Base-by-base conservation (phyloP, 2,888 invertebrate genomes). In the Drosophila neutralis region DNA sequence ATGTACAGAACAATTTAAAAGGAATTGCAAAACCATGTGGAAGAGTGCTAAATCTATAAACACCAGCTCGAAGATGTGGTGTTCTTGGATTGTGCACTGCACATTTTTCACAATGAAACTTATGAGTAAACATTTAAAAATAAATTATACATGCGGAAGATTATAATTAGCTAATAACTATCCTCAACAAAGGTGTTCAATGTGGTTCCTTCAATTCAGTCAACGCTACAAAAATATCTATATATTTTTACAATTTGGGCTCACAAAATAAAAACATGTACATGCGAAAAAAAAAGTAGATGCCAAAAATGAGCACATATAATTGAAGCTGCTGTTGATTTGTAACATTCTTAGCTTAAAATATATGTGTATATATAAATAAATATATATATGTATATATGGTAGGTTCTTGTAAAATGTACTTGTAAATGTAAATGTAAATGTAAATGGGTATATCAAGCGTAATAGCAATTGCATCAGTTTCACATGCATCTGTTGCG, bases 391-490 rank as follows among this genome's bases (percentile, higher is more conserved):
- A 1, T 45, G 2, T 45, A 42, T 42, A 53, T 62, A 58, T 11
- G 24, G 24, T 73, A 69, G 33, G 59, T 40, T 54, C 40, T 73
- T 59, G 59, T 69, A 67, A 69, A 56, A 62, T 68, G 1, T 24
- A 45, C 4, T 45, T 45, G 21, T 45, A 45, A 45, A 45, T 45
- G 13, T 33, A 33, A 13, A 21, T 45, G 45, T 69, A 53, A 67
- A 64, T 45, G 45, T 69, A 53, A 67, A 64, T 75, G 64, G 79
- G 76, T 83, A 80, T 80, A 88, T 85, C 69, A 89, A 86, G 90
- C 89, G 85, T 89, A 87, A 71, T 85, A 87, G 89, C 82, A 89
- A 90, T 86, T 86, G 90, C 87, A 78, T 85, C 75, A 78, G 82
- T 81, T 81, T 83, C 71, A 73, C 80, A 83, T 79, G 73, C 77